Evolutionary conservation across 2,113 vertebrate genomes (phyloP).

Genomic region (Scolopax mira): DNA sequence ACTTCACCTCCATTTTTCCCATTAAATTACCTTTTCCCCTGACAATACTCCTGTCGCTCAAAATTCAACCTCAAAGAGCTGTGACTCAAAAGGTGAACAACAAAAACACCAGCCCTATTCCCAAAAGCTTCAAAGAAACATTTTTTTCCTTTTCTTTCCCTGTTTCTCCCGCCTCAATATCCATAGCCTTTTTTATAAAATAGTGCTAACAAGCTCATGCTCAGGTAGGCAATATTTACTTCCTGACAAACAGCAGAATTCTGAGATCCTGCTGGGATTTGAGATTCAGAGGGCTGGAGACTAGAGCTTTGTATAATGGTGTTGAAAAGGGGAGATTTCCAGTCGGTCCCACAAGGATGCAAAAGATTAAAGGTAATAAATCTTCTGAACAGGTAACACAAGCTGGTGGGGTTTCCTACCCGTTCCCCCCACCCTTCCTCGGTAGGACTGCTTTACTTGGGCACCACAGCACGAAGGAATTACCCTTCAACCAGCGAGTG

Average conservation of each 20-base stretch:
- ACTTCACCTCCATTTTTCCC: not conserved
- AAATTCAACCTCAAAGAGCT: not conserved
- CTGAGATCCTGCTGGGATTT: not conserved
- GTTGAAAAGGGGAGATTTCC: not conserved
- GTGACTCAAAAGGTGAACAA: conserved; percentile 4
- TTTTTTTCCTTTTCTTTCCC: not conserved
- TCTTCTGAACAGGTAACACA: not conserved
- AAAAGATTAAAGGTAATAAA: not conserved
- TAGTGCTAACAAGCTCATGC: not conserved
- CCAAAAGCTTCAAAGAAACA: not conserved
- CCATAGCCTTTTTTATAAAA: not conserved
- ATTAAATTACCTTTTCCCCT: not conserved
- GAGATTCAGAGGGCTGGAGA: not conserved
- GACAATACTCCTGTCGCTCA: not conserved
- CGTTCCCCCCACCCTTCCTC: not conserved
- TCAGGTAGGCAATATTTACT: not conserved
- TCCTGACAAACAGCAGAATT: not conserved
- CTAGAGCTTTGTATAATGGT: not conserved
- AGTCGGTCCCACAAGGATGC: not conserved
- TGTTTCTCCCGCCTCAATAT: not conserved
- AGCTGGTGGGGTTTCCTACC: not conserved
- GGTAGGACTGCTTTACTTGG: not conserved
- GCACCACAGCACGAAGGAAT: conserved; percentile 6
- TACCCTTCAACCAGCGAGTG: not conserved
- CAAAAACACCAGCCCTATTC: not conserved